Evolutionary conservation across 2,113 vertebrate genomes (phyloP), one percentile per base, ranked within the genome.

Genomic region (Catharus bicknelli): DNA sequence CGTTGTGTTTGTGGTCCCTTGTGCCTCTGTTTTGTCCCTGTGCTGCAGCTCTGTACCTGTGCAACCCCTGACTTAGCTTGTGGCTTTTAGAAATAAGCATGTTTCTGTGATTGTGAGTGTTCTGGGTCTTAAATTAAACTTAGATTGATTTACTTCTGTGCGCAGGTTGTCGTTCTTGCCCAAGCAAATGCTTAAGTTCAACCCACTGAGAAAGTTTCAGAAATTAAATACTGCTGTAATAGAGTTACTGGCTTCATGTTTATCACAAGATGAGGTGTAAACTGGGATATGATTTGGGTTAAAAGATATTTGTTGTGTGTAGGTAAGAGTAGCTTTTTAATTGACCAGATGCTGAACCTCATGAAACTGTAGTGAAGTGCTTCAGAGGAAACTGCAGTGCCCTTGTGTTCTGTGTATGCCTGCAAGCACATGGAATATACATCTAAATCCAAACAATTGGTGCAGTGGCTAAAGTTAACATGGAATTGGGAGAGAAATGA

Each of bases 201-300:
- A 15, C 2, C 20, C 8, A 0, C 15, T 57, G 2, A 40, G 8
- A 11, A 38, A 50, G 13, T 82, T 53, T 42, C 50, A 45, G 34
- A 73, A 62, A 25, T 50, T 6, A 48, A 85, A 9, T 83, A 12
- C 1, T 68, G 12, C 21, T 82, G 25, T 30, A 55, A 54, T 64
- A 3, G 34, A 14, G 6, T 27, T 7, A 9, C 3, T 59, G 27
- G 5, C 11, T 59, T 57, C 0, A 0, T 64, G 22, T 50, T 82
- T 53, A 11, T 43, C 14, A 3, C 3, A 0, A 4, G 38, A 10
- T 16, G 23, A 54, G 7, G 2, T 51, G 8, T 59, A 47, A 54
- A 26, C 3, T 48, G 34, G 29, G 34, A 3, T 48, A 1, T 59
- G 9, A 47, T 30, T 40, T 22, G n/a, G 22, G 15, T 48, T 72